These are phyloP conservation scores for Melieria picta DNA, from an alignment of 2,888 invertebrate species.

Conservation along the genomic window DNA sequence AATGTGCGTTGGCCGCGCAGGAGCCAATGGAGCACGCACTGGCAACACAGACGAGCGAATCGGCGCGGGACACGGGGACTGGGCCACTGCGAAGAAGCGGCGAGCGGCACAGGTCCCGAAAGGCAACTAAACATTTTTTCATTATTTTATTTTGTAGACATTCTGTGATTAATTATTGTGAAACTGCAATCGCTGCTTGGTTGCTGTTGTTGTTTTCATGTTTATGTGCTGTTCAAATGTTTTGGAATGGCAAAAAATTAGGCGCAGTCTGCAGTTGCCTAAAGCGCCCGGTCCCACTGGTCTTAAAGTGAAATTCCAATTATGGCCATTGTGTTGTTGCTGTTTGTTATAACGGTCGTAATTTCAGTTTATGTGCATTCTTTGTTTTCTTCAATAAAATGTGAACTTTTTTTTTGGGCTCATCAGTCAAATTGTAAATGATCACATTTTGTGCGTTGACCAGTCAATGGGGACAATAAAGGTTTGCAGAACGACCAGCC, in stretches of 20 bases:
- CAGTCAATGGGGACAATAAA: neutral
- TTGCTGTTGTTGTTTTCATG: neutral
- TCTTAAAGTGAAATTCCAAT: conserved; percentile 60
- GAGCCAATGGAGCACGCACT: neutral
- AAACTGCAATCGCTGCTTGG: conserved; percentile 15
- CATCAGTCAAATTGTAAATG: conserved; percentile 3
- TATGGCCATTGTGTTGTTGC: conserved; percentile 47
- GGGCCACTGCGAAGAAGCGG: too few relatives aligned
- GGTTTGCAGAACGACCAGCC: too few relatives aligned
- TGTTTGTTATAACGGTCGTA: neutral
- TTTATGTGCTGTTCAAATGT: neutral
- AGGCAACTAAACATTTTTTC: conserved; percentile 31
- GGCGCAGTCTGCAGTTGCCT: too few relatives aligned
- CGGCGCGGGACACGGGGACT: too few relatives aligned
- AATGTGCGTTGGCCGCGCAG: neutral
- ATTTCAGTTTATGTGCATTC: too few relatives aligned
- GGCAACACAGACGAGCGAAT: neutral
- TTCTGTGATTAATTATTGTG: conserved; percentile 44
- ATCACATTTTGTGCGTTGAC: neutral
- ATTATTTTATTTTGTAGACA: conserved; percentile 30
- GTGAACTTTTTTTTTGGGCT: neutral
- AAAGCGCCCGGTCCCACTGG: conserved; percentile 51
- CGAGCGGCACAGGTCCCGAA: conserved; percentile 24
- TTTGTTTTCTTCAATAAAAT: too few relatives aligned
- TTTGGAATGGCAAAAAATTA: too few relatives aligned